Conservation (phyloP, 2,888 invertebrate genomes). For the Athalia rosae region DNA sequence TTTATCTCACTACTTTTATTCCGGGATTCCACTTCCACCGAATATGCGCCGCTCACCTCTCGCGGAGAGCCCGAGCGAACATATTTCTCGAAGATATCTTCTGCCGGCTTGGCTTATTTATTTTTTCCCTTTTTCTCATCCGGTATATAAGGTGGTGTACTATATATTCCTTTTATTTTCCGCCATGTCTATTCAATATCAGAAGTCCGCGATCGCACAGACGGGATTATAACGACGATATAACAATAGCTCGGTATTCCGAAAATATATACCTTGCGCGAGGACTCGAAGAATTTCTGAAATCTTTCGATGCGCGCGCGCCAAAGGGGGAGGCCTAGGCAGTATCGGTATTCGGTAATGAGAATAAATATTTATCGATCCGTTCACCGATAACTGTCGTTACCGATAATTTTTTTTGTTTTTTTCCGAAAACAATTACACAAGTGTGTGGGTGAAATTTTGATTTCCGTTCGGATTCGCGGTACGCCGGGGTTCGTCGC, state of each 20-base stretch:
- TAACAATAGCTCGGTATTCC: constrained; percentile 35
- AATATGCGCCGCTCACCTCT: not conserved
- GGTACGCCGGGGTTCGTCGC: no score
- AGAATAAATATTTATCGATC: no score
- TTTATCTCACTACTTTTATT: constrained; percentile 33
- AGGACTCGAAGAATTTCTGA: not conserved
- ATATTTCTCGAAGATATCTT: not conserved
- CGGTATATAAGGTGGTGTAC: no score
- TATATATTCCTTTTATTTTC: constrained; percentile 3
- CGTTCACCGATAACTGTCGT: no score
- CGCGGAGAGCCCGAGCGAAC: not conserved
- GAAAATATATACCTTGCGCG: constrained; percentile 17
- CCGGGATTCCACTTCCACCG: not conserved
- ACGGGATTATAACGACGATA: constrained; percentile 33
- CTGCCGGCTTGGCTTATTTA: not conserved
- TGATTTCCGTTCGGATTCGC: no score
- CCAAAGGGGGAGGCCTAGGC: not conserved
- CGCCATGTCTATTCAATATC: constrained; percentile 29
- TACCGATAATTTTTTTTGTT: no score
- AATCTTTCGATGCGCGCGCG: constrained; percentile 20
- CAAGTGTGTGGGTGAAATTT: no score
- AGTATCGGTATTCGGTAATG: not conserved
- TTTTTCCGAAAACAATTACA: no score
- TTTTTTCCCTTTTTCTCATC: not conserved
- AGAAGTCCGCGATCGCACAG: constrained; percentile 13